Percentiles rank a stretch among this genome's conserved stretches.
Evolutionary conservation across 2,797 vertebrate genomes (phyloP).

Genomic region (Gouania willdenowi): DNA sequence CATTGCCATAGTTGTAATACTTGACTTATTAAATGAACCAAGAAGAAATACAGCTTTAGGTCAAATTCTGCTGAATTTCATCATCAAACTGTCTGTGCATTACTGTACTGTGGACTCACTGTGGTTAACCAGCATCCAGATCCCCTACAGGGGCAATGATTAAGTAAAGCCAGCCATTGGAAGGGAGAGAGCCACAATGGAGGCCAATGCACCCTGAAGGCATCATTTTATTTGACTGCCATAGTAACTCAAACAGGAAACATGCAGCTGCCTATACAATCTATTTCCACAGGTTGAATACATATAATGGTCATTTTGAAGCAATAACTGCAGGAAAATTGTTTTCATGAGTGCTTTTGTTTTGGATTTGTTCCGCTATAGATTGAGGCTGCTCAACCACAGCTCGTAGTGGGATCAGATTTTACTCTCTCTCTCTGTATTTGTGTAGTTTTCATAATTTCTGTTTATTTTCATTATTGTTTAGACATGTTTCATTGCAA

Average conservation of each 20-base stretch:
- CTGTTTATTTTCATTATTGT: conserved; percentile 38
- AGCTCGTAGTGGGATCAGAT: conserved; percentile 6
- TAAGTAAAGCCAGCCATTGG: conserved; percentile 19
- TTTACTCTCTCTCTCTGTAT: not conserved
- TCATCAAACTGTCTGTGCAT: not conserved
- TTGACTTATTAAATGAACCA: too few relatives aligned
- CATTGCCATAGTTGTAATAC: too few relatives aligned
- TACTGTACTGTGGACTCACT: not conserved
- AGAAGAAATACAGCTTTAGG: too few relatives aligned
- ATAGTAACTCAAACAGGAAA: conserved; percentile 60
- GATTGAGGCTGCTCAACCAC: conserved; percentile 1
- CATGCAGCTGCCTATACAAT: conserved; percentile 37
- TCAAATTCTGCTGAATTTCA: too few relatives aligned
- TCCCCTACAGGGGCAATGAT: conserved; percentile 22
- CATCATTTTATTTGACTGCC: conserved; percentile 48
- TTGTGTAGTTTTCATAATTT: not conserved
- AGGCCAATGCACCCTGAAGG: conserved; percentile 18
- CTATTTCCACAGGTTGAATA: conserved; percentile 30
- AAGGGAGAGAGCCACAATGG: conserved; percentile 19
- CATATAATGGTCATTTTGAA: conserved; percentile 52
- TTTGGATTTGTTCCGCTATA: conserved; percentile 44
- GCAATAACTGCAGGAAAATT: conserved; percentile 54
- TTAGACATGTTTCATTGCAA: conserved; percentile 11
- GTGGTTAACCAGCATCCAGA: conserved; percentile 12
- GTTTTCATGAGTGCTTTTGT: conserved; percentile 32